Evolutionary conservation across 2,113 vertebrate species (phyloP).

Genomic region (Muscicapa adusta): DNA sequence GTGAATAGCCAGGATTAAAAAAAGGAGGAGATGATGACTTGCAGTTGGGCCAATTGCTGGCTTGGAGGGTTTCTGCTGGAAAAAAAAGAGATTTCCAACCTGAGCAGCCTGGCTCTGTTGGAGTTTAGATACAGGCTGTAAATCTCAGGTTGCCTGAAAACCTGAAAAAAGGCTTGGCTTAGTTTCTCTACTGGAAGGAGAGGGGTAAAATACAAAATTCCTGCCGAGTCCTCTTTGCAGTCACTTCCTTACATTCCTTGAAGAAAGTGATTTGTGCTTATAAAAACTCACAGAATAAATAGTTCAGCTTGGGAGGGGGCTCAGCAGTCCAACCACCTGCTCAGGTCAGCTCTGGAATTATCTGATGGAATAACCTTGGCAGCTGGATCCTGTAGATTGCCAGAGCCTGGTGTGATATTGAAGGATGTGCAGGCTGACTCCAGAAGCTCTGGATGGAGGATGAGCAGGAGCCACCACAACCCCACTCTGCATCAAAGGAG

Average conservation of each 20-base stretch:
- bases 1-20: not conserved
- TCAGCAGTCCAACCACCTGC: not conserved
- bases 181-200: not conserved
- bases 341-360: not conserved
- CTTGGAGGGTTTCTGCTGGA: not conserved
- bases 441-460: not conserved
- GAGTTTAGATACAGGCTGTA: not conserved
- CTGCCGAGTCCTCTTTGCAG: not conserved
- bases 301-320: not conserved
- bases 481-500: no score
- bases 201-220: not conserved
- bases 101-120: rapidly evolving
- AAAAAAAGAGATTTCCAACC: not conserved
- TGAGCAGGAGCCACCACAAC: not conserved
- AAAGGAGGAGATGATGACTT: not conserved
- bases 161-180: rapidly evolving
- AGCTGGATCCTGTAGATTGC: not conserved
- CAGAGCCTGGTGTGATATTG: not conserved
- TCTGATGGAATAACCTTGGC: not conserved
- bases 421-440: not conserved
- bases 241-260: not conserved
- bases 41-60: not conserved
- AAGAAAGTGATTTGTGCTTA: not conserved
- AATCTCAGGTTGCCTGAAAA: not conserved
- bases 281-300: not conserved